Conservation (phyloP, 2,888 invertebrate genomes). For the Andrena haemorrhoa region DNA sequence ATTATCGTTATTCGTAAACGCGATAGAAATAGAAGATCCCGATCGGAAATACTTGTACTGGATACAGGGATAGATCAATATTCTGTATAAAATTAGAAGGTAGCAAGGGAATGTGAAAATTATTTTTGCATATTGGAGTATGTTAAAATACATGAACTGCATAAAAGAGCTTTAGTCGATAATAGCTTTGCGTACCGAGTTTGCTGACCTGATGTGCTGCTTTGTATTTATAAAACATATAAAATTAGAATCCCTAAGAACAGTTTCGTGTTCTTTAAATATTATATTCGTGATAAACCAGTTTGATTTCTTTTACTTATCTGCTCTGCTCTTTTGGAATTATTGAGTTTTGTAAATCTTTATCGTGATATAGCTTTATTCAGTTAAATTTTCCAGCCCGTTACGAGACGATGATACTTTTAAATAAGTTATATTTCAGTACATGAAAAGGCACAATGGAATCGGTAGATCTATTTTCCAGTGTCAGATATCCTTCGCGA, state of each 20-base stretch:
- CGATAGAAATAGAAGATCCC: not conserved
- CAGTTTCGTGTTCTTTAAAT: too few relatives aligned
- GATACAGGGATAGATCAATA: conserved; percentile 19
- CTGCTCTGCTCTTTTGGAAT: too few relatives aligned
- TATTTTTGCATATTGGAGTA: conserved; percentile 21
- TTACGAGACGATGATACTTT: not conserved
- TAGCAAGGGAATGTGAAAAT: conserved; percentile 1
- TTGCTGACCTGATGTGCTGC: not conserved
- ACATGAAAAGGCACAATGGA: not conserved
- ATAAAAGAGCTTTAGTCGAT: not conserved
- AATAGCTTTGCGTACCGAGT: not conserved
- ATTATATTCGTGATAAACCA: too few relatives aligned
- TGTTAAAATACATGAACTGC: conserved; percentile 21
- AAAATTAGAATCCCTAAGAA: not conserved
- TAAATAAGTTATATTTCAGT: not conserved
- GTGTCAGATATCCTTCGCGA: not conserved
- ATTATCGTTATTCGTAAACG: not conserved
- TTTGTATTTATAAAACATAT: not conserved
- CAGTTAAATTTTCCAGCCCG: too few relatives aligned
- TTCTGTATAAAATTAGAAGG: not conserved
- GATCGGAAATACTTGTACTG: not conserved
- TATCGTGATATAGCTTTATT: too few relatives aligned
- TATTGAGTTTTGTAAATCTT: too few relatives aligned
- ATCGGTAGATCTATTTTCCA: not conserved
- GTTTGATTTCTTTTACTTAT: too few relatives aligned